Percentiles rank a stretch among this genome's conserved stretches.
Evolutionary conservation across 2,888 invertebrate genomes (phyloP).

Genomic region (Falcaria lacertinaria): DNA sequence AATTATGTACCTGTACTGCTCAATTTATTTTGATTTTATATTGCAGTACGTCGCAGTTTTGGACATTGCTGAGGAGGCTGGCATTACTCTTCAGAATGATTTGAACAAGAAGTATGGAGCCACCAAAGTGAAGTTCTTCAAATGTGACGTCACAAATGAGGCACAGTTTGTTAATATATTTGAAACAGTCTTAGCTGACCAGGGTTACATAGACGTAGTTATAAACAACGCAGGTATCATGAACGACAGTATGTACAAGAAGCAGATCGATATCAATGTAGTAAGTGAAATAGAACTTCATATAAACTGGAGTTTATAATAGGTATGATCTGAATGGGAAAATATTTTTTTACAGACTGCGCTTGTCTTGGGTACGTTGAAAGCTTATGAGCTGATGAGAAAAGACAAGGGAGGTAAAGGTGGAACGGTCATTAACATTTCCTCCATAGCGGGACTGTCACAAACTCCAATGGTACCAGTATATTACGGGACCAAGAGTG

Average conservation of each 20-base stretch:
- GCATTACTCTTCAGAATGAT: conserved; percentile 30
- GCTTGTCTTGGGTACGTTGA: conserved; percentile 22
- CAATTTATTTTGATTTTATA: neutral
- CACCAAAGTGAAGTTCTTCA: conserved; percentile 35
- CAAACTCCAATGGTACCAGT: conserved; percentile 20
- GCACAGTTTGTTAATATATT: conserved; percentile 30
- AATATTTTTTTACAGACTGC: conserved; percentile 26
- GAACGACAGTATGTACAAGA: conserved; percentile 40
- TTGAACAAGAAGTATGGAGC: conserved; percentile 34
- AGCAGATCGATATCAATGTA: conserved; percentile 41
- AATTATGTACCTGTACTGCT: neutral
- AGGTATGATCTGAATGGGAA: too few species aligned
- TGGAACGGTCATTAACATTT: conserved; percentile 29
- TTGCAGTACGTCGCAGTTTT: conserved; percentile 40
- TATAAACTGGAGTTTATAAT: too few species aligned
- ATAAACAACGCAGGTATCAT: conserved; percentile 46
- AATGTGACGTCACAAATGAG: conserved; percentile 47
- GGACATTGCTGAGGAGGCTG: conserved; percentile 36
- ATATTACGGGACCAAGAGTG: conserved; percentile 28
- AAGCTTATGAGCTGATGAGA: conserved; percentile 29
- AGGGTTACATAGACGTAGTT: conserved; percentile 39
- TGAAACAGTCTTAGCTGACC: conserved; percentile 26
- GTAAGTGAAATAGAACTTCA: too few species aligned
- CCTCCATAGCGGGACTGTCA: conserved; percentile 23
- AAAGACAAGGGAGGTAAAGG: conserved; percentile 29